Conservation (phyloP, 2,888 invertebrate species). For the Monochamus alternatus region DNA sequence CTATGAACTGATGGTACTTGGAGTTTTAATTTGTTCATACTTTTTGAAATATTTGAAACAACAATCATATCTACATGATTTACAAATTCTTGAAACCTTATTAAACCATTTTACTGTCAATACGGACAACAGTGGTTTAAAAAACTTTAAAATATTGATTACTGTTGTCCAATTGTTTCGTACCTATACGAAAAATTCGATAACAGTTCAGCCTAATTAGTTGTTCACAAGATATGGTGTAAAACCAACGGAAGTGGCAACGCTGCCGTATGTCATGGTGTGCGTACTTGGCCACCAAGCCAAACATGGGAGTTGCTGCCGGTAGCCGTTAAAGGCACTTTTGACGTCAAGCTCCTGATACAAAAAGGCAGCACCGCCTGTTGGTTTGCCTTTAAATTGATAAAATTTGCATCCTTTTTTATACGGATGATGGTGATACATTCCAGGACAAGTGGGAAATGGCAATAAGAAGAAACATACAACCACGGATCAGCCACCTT, state of each 20-base stretch:
- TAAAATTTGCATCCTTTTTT: constrained; percentile 25
- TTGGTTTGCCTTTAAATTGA: constrained; percentile 11
- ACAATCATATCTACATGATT: no score
- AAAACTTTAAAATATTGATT: no score
- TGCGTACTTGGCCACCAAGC: constrained; percentile 14
- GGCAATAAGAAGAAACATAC: neutral
- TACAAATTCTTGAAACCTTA: no score
- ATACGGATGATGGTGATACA: neutral
- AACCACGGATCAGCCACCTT: neutral
- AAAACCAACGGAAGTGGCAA: neutral
- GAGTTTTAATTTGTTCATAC: no score
- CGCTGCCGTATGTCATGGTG: constrained; percentile 14
- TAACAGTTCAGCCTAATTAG: no score
- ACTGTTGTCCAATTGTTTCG: no score
- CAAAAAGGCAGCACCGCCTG: constrained; percentile 18
- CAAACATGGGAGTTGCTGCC: constrained; percentile 25
- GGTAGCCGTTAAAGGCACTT: constrained; percentile 19
- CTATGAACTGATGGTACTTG: no score
- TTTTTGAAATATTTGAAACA: no score
- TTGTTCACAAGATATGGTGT: neutral
- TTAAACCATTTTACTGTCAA: no score
- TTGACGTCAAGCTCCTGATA: constrained; percentile 19
- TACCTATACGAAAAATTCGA: no score
- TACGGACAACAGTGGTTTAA: no score
- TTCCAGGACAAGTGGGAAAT: neutral